Conservation (phyloP, 2,113 vertebrate genomes). For the Panthera uncia region DNA sequence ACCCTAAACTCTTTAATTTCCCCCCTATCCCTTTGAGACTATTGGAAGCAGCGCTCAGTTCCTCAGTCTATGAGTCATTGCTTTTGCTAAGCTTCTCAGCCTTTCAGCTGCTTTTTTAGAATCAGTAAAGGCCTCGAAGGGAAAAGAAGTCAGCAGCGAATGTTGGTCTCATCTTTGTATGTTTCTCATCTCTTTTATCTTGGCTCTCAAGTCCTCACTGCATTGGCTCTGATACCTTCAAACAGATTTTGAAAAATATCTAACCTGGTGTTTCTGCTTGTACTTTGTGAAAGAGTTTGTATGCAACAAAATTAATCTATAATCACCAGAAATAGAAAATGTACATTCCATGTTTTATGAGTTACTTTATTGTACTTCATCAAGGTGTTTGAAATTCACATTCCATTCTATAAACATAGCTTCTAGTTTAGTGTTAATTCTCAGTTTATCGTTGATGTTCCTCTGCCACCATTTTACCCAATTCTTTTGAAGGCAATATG, state of each 20-base stretch:
- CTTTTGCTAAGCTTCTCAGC: conserved; percentile 53
- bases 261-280: conserved; percentile 32
- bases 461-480: not conserved
- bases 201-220: conserved; percentile 13
- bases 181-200: conserved; percentile 32
- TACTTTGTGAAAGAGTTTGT: conserved; percentile 12
- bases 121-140: conserved; percentile 23
- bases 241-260: not conserved
- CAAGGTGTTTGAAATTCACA: not conserved
- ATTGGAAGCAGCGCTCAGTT: conserved; percentile 12
- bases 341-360: not conserved
- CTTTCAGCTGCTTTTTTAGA: conserved; percentile 53
- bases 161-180: not conserved
- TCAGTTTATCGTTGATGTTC: not conserved
- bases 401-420: not conserved
- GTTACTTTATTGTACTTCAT: conserved; percentile 31
- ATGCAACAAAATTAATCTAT: conserved; percentile 32
- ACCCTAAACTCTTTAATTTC: conserved; percentile 34
- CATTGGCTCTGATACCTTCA: not conserved
- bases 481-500: conserved; percentile 38
- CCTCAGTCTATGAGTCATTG: conserved; percentile 55
- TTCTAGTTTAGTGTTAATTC: not conserved
- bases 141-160: conserved; percentile 47
- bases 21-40: conserved; percentile 54
- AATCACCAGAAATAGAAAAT: conserved; percentile 36